Conservation (phyloP, 2,113 vertebrate species). For the Gymnorhina tibicen region DNA sequence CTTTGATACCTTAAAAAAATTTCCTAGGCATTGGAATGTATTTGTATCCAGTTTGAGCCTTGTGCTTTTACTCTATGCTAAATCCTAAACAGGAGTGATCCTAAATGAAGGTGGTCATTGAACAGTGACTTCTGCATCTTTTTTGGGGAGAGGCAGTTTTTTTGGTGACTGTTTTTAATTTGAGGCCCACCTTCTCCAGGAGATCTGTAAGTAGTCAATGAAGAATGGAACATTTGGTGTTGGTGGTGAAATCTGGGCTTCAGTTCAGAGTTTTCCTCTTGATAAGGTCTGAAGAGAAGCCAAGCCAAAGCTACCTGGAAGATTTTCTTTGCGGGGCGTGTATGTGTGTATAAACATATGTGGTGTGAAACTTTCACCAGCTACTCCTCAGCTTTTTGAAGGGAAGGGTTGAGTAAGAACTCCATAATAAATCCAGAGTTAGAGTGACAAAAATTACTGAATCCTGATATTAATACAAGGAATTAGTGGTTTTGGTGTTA, state of each 20-base stretch:
- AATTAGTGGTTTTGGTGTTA: background rate
- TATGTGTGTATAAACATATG: background rate
- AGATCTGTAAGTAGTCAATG: background rate
- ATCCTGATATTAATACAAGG: background rate
- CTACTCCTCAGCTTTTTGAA: background rate
- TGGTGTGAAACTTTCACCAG: background rate
- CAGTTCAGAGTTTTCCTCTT: background rate
- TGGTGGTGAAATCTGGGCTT: background rate
- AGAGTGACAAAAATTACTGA: background rate
- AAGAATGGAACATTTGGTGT: background rate
- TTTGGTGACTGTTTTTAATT: background rate
- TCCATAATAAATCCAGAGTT: background rate
- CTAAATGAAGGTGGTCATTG: background rate
- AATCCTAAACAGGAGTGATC: background rate
- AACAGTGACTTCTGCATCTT: background rate
- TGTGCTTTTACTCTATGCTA: background rate
- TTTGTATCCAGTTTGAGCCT: background rate
- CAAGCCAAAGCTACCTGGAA: background rate
- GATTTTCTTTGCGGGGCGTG: rapidly evolving
- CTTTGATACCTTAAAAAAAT: background rate
- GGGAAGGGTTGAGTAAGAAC: background rate
- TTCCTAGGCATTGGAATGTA: background rate
- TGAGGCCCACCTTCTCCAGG: background rate
- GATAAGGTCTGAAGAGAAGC: background rate
- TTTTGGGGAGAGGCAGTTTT: background rate